phyloP scores from a whole-genome alignment of 2,888 invertebrate species.

The Molorchus minor region DNA sequence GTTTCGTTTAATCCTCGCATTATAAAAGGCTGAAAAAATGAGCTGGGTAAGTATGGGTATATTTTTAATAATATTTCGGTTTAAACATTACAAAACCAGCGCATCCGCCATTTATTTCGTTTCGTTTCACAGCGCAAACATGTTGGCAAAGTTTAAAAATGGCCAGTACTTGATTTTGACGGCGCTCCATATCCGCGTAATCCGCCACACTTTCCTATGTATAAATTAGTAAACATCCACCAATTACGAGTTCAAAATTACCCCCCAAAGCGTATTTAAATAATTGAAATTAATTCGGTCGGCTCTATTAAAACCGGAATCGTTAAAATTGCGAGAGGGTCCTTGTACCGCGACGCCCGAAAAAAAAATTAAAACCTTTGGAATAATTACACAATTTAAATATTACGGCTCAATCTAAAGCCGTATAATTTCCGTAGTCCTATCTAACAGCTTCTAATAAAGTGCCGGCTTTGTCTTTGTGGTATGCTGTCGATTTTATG shows the following conservation, averaged over 20 bases:
- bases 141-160: too few relatives aligned
- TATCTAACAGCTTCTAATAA: too few relatives aligned
- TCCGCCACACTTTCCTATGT: conserved; percentile 25
- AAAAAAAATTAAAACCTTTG: conserved; percentile 26
- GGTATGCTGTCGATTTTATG: too few relatives aligned
- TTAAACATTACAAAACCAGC: too few relatives aligned
- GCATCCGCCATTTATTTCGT: too few relatives aligned
- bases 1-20: too few relatives aligned
- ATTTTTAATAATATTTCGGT: too few relatives aligned
- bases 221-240: conserved; percentile 26
- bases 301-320: conserved; percentile 30
- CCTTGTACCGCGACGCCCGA: conserved; percentile 13
- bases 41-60: too few relatives aligned
- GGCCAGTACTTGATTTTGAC: neutral
- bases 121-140: too few relatives aligned
- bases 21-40: too few relatives aligned
- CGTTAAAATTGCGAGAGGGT: conserved; percentile 15
- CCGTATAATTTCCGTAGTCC: conserved; percentile 22
- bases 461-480: too few relatives aligned
- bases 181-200: neutral
- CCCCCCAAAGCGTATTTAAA: conserved; percentile 18
- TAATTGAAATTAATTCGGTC: conserved; percentile 34
- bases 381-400: conserved; percentile 35
- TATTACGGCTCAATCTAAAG: conserved; percentile 26
- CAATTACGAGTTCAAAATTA: conserved; percentile 26